These are phyloP conservation scores for Cirrhinus molitorella DNA, from an alignment of 2,797 vertebrate genomes.

Conservation along the genomic window DNA sequence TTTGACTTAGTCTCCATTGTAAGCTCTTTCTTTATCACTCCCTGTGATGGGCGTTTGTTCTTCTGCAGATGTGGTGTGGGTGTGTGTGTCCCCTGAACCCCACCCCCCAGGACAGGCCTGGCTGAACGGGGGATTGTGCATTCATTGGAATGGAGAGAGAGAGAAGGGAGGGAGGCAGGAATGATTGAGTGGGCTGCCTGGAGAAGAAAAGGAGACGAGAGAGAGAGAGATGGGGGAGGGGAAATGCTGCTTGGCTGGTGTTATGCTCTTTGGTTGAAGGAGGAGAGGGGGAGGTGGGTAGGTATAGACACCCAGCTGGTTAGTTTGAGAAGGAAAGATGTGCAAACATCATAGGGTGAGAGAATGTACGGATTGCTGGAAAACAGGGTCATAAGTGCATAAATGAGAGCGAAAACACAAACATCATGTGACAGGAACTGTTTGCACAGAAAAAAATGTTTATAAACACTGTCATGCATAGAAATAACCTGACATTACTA, in stretches of 20 bases:
- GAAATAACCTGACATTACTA: neutral
- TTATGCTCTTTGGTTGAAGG: slow-evolving; percentile 60
- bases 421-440: neutral
- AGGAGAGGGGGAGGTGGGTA: slow-evolving; percentile 57
- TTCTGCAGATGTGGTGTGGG: slow-evolving; percentile 73
- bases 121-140: slow-evolving; percentile 68
- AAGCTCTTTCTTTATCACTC: slow-evolving; percentile 43
- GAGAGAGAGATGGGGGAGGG: slow-evolving; percentile 58
- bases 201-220: slow-evolving; percentile 71
- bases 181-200: slow-evolving; percentile 80
- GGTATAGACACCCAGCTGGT: slow-evolving; percentile 44
- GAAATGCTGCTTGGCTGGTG: slow-evolving; percentile 62
- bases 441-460: neutral
- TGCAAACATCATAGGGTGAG: slow-evolving; percentile 22
- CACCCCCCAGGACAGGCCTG: slow-evolving; percentile 66
- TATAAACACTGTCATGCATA: neutral
- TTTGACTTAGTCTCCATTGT: slow-evolving; percentile 17
- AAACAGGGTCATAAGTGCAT: neutral
- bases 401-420: neutral
- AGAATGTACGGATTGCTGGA: slow-evolving; percentile 37
- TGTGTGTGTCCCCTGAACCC: slow-evolving; percentile 67
- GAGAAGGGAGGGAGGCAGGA: slow-evolving; percentile 54
- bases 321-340: slow-evolving; percentile 37
- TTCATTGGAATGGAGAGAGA: slow-evolving; percentile 72
- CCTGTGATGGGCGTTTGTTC: slow-evolving; percentile 60